Percentiles rank a stretch among this genome's conserved stretches.
Conservation (phyloP, 2,888 invertebrate genomes). For the Plagodis dolabraria region DNA sequence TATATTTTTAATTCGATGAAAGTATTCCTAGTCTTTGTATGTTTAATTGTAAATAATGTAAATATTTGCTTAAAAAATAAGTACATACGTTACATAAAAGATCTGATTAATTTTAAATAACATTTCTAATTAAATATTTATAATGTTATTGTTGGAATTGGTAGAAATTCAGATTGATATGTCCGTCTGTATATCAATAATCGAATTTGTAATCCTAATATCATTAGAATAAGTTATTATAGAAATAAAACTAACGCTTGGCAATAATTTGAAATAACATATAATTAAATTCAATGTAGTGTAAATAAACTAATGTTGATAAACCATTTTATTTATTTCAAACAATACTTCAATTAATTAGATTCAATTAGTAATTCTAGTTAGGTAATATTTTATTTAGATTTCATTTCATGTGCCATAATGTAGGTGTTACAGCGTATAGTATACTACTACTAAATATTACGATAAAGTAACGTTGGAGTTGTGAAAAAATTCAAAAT, state of each 20-base stretch:
- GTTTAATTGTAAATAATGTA: constrained; percentile 70
- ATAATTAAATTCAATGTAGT: constrained; percentile 45
- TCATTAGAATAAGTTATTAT: constrained; percentile 73
- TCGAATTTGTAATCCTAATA: constrained; percentile 81
- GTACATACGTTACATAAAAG: constrained; percentile 39
- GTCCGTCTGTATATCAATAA: constrained; percentile 79
- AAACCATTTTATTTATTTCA: constrained; percentile 26
- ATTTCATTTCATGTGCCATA: constrained; percentile 78
- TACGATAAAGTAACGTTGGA: constrained; percentile 67
- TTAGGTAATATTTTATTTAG: constrained; percentile 45
- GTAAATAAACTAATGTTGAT: constrained; percentile 34
- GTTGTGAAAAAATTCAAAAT: constrained; percentile 80
- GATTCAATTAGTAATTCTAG: constrained; percentile 34
- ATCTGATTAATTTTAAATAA: constrained; percentile 52
- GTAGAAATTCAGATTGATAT: constrained; percentile 73
- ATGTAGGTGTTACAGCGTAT: constrained; percentile 58
- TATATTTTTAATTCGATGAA: constrained; percentile 52
- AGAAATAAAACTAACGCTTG: constrained; percentile 75
- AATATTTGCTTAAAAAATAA: constrained; percentile 50
- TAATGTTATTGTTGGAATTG: constrained; percentile 75
- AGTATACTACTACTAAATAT: constrained; percentile 34
- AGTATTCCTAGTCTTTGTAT: constrained; percentile 77
- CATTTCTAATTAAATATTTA: constrained; percentile 58
- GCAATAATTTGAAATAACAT: constrained; percentile 74
- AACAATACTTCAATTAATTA: constrained; percentile 24